phyloP scores from a whole-genome alignment of 1,140 invertebrate genomes.

The Megathymus violae region DNA sequence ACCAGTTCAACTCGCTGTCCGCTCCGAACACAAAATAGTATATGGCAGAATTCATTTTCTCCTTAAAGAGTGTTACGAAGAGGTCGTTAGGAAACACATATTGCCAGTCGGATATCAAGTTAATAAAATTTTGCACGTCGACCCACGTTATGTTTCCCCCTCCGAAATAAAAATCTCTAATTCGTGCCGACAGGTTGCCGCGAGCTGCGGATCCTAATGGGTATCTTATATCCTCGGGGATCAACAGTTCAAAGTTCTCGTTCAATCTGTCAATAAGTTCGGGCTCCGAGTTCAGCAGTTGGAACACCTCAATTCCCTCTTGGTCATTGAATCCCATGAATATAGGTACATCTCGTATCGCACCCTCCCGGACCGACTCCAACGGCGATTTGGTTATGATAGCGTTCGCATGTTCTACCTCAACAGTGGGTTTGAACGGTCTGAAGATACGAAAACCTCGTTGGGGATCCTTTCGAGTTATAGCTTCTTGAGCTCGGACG shows the following conservation, averaged over 20 bases:
- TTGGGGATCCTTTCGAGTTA: neutral
- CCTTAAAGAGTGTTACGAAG: constrained; percentile 40
- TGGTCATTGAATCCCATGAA: constrained; percentile 41
- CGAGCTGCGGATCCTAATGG: constrained; percentile 34
- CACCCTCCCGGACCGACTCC: constrained; percentile 27
- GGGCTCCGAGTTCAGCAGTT: constrained; percentile 17
- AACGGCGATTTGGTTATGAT: constrained; percentile 39
- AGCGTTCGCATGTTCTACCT: constrained; percentile 38
- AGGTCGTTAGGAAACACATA: constrained; percentile 33
- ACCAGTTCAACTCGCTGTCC: constrained; percentile 44
- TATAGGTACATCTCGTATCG: constrained; percentile 40
- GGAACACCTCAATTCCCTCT: constrained; percentile 43
- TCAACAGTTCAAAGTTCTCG: constrained; percentile 34
- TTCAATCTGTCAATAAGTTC: constrained; percentile 30
- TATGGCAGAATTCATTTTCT: constrained; percentile 20
- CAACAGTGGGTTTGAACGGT: constrained; percentile 39
- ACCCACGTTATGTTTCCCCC: constrained; percentile 28
- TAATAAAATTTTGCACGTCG: constrained; percentile 26
- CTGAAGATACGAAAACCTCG: constrained; percentile 31
- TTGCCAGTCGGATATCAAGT: constrained; percentile 42
- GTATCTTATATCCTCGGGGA: constrained; percentile 48
- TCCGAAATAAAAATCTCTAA: constrained; percentile 45
- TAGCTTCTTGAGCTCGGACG: constrained; percentile 31
- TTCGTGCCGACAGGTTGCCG: constrained; percentile 36
- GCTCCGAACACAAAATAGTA: constrained; percentile 45